phyloP scores from a whole-genome alignment of 2,113 vertebrate species.

The human region DNA sequence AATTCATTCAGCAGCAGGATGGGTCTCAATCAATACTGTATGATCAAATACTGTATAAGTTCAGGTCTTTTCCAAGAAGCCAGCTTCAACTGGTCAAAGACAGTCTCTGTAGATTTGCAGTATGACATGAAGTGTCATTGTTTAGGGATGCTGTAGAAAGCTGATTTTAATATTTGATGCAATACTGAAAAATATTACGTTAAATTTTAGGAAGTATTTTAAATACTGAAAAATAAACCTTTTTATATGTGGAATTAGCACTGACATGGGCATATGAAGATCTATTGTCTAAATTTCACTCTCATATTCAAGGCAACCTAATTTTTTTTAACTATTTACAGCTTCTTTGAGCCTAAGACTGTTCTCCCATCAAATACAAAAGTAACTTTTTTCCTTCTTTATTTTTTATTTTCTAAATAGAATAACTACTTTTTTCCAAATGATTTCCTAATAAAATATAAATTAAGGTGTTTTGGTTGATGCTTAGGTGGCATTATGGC shows the following conservation, averaged over 20 bases:
- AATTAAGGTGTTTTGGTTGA: not conserved
- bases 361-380: not conserved
- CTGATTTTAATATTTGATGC: not conserved
- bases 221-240: not conserved
- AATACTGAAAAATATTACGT: not conserved
- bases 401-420: not conserved
- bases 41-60: not conserved
- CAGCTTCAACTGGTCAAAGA: not conserved
- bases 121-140: not conserved
- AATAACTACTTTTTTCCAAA: not conserved
- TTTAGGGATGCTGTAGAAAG: not conserved
- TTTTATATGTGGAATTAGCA: not conserved
- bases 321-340: not conserved
- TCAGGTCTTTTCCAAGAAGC: not conserved
- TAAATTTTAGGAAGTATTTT: not conserved
- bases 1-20: not conserved
- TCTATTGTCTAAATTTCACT: not conserved
- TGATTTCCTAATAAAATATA: not conserved
- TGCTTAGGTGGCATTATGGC: no score
- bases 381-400: not conserved
- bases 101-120: not conserved
- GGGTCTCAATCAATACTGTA: not conserved
- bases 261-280: not conserved
- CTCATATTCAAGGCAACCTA: not conserved
- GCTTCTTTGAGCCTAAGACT: not conserved